phyloP scores from a whole-genome alignment of 2,113 vertebrate species.

The Mus pahari region DNA sequence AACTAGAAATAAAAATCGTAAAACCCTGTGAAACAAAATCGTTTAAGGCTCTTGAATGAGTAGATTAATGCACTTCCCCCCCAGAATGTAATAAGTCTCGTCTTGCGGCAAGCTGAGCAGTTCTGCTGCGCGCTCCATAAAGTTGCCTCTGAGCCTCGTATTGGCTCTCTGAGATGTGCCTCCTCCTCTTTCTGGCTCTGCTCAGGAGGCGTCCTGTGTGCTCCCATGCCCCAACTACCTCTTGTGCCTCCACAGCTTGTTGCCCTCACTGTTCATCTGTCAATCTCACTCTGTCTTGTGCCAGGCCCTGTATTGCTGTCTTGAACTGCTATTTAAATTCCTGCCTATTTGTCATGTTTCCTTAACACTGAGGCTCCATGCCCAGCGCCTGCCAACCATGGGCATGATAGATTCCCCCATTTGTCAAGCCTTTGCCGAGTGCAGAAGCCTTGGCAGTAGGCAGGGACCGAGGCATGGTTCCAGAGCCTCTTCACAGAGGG shows the following conservation, averaged over 20 bases:
- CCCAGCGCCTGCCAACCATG: conserved; percentile 60
- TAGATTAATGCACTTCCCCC: background rate
- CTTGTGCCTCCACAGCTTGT: background rate
- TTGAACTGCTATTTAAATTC: conserved; percentile 61
- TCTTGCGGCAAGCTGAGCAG: background rate
- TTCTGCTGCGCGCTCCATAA: background rate
- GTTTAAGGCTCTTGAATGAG: background rate
- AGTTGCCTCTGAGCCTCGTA: background rate
- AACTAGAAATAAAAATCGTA: conserved; percentile 41
- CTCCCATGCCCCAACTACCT: background rate
- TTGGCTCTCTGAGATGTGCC: background rate
- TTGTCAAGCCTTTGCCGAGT: conserved; percentile 55
- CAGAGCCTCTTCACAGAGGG: background rate
- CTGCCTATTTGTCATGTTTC: conserved; percentile 70
- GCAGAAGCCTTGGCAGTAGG: background rate
- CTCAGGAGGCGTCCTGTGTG: background rate
- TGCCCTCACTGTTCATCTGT: conserved; percentile 32
- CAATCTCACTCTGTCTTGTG: conserved; percentile 34
- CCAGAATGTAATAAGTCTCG: background rate
- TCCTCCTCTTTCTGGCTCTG: background rate
- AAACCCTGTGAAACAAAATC: background rate
- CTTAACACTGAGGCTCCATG: conserved; percentile 63
- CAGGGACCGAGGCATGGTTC: background rate
- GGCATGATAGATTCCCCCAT: conserved; percentile 72
- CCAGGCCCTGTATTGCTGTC: conserved; percentile 41